These are phyloP conservation scores for Diabrotica balteata DNA, from an alignment of 2,888 invertebrate genomes.

Conservation along the genomic window DNA sequence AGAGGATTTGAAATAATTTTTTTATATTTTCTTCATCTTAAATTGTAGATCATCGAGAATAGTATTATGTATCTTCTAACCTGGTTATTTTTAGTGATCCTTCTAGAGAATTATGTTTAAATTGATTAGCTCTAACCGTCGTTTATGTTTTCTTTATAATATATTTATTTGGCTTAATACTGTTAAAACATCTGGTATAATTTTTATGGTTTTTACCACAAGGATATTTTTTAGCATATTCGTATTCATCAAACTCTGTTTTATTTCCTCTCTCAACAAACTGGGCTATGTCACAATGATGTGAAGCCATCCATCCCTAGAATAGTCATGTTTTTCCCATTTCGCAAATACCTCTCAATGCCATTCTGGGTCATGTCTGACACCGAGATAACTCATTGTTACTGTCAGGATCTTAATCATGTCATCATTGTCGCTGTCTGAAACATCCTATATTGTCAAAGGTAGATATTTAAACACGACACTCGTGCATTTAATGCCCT, in stretches of 20 bases:
- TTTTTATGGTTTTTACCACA: no score
- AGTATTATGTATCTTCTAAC: no score
- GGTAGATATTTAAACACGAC: constrained; percentile 6
- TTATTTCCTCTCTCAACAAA: constrained; percentile 4
- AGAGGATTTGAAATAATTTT: no score
- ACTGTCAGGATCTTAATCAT: constrained; percentile 13
- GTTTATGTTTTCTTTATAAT: no score
- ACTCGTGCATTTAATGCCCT: constrained; percentile 4
- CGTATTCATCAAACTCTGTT: neutral
- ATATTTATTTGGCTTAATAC: no score
- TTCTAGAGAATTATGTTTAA: no score
- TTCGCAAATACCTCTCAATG: constrained; percentile 3
- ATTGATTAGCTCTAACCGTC: no score
- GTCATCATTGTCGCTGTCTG: constrained; percentile 4
- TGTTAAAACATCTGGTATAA: no score
- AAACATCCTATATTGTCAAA: constrained; percentile 5
- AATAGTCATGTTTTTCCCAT: constrained; percentile 3
- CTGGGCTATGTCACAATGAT: neutral
- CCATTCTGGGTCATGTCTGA: constrained; percentile 8
- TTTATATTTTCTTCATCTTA: no score
- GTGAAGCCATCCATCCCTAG: constrained; percentile 1
- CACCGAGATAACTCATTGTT: constrained; percentile 9
- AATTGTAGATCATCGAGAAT: no score
- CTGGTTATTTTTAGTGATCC: no score
- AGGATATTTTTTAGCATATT: no score